Evolutionary conservation across 2,888 invertebrate species (phyloP), one percentile per base, ranked within the genome.

Genomic region (Metallyticus violacea): DNA sequence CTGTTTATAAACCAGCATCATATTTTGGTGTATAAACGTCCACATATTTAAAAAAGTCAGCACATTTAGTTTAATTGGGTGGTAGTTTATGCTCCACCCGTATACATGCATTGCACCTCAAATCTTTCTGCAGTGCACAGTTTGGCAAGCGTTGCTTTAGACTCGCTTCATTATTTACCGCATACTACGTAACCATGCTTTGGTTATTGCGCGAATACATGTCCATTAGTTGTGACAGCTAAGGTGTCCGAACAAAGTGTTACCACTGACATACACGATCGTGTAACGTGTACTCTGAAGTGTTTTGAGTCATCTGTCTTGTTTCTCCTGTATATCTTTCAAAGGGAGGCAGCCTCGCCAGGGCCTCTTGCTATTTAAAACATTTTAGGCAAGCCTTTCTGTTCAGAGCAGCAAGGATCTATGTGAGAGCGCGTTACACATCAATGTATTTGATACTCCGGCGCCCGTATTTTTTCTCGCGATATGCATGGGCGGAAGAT

Each of bases 221-320:
- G 79, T 26, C 79, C 79, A 79, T 79, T 27, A 79, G 27, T 27
- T 27, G 7, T 79, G 79, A 79, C 79, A 79, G 79, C 26, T 27
- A 28, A 79, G 79, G 79, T 79, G 27, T 26, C 28, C n/a, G 79
- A 79, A 79, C 79, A 79, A 79, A 79, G 79, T 79, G 27, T 26
- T 28, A 9, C 27, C 28, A 79, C 15, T 79, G 27, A 27, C 9
- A 28, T 79, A 79, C 6, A 26, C 26, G 4, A 80, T n/a, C 29
- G 30, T 80, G 80, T 79, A 27, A 28, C 79, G 26, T 26, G 79
- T n/a, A n/a, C n/a, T n/a, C n/a, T n/a, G n/a, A n/a, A 79, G 79
- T 79, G 79, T 79, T 79, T 79, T 79, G 79, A 79, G 27, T 30
- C 80, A 30, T 80, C 80, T 80, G 80, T 80, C 80, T 29, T 29